These are phyloP conservation scores for Trichonephila inaurata DNA, from an alignment of 1,140 invertebrate species.

Conservation along the genomic window DNA sequence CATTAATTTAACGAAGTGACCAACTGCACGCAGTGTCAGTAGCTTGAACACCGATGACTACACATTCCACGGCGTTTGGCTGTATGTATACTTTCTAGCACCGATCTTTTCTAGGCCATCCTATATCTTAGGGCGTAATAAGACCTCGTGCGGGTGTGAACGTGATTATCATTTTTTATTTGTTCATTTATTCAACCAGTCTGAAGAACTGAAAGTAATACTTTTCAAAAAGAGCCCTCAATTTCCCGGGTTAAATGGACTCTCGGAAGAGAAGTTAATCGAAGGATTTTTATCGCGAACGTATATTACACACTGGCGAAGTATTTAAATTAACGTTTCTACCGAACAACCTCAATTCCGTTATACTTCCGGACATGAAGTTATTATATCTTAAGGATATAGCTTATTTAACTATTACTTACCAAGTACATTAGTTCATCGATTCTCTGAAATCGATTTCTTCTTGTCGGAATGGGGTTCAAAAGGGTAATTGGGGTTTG, in stretches of 20 bases:
- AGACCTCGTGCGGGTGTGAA: constrained; percentile 34
- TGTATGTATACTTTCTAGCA: constrained; percentile 8
- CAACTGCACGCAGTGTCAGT: neutral
- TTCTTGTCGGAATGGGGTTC: too few relatives aligned
- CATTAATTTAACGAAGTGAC: neutral
- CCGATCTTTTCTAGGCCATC: constrained; percentile 43
- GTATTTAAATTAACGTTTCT: neutral
- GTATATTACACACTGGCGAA: neutral
- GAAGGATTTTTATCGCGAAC: neutral
- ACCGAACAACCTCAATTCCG: too few relatives aligned
- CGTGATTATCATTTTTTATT: constrained; percentile 42
- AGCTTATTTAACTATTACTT: too few relatives aligned
- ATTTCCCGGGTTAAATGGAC: constrained; percentile 9
- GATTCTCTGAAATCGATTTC: too few relatives aligned
- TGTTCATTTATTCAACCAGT: constrained; percentile 36
- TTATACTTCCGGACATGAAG: too few relatives aligned
- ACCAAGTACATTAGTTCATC: too few relatives aligned
- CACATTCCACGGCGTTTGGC: constrained; percentile 16
- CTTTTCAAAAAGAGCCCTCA: neutral
- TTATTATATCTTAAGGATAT: too few relatives aligned
- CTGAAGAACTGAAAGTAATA: constrained; percentile 21
- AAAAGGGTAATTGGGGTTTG: too few relatives aligned
- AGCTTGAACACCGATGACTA: neutral
- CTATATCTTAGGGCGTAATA: constrained; percentile 39
- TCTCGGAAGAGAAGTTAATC: neutral